Evolutionary conservation across 2,113 vertebrate genomes (phyloP).

Genomic region (Sceloporus tristichus): DNA sequence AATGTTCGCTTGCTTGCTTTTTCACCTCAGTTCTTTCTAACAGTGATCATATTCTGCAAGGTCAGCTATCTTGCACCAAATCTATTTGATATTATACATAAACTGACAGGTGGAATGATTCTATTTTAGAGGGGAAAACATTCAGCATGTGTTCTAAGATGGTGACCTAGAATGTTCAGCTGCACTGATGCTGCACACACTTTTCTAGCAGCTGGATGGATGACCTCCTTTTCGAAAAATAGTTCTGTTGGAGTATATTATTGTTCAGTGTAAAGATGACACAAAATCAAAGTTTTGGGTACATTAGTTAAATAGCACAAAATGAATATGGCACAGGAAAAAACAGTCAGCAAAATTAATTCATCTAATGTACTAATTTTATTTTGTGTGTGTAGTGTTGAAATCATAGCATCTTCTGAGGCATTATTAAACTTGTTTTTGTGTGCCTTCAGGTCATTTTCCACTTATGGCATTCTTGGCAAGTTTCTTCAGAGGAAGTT

Average conservation of each 20-base stretch:
- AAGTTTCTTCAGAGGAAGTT: too few species aligned
- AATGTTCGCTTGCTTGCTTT: background rate
- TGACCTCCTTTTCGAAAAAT: background rate
- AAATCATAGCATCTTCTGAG: too few species aligned
- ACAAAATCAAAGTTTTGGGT: background rate
- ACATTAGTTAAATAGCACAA: background rate
- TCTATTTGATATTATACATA: conserved; percentile 2
- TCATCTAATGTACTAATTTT: background rate
- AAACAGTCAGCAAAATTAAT: background rate
- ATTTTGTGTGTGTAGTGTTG: too few species aligned
- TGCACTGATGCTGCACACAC: background rate
- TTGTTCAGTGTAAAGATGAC: background rate
- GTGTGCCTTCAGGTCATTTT: too few species aligned
- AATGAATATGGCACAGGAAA: background rate
- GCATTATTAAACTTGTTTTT: too few species aligned
- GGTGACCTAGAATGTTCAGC: background rate
- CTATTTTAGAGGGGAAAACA: background rate
- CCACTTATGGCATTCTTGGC: too few species aligned
- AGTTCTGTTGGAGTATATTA: background rate
- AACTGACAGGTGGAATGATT: background rate
- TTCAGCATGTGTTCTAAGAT: background rate
- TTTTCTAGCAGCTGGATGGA: background rate
- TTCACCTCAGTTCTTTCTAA: background rate
- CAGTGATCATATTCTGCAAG: background rate
- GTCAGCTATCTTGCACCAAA: background rate